Evolutionary conservation across 2,888 invertebrate genomes (phyloP), one percentile per base, ranked within the genome.

Genomic region (Hoplodrina ambigua): DNA sequence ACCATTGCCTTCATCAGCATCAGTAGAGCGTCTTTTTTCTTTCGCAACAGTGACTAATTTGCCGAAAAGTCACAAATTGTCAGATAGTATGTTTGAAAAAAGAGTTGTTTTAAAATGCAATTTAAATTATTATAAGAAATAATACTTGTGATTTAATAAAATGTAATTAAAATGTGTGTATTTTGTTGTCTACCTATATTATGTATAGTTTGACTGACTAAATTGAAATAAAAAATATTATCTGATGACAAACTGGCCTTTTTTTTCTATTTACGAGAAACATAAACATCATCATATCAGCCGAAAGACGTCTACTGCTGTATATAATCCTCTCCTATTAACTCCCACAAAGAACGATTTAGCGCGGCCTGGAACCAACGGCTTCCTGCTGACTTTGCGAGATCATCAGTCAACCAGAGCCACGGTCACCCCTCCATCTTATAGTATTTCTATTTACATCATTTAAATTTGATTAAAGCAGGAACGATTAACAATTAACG

Each of bases 1-100:
- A 62, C 73, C 73, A 19, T 57, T 81, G 58, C 78, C 81, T 53
- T 50, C 50, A n/a, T 50, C 50, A 50, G 50, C 50, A n/a, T 17
- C 50, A 50, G 50, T 50, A n/a, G 50, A 50, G 41, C 58, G 46
- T 19, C 58, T 58, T 58, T 58, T 58, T 58, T 58, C 58, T 37
- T 68, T 60, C 50, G 65, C 65, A 19, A 64, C 64, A 50, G 50
- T 56, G 64, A 64, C 66, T 17, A 66, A 70, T 54, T 20, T 67
- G 62, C 66, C 67, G 30, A 67, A 66, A 25, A 57, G 62, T 58
- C 72, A 72, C 50, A 67, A 67, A 72, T 41, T 72, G 61, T 67
- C 71, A 50, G 66, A 69, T 25, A 58, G 50, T 19, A 66, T 72
- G 71, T 72, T 72, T 53, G 71, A 72, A 30, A 66, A 66, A 41